A percentile compares a stretch with the other conserved stretches of the same genome.
These are phyloP conservation scores for Hydropsyche tenuis DNA, from an alignment of 1,140 invertebrate species.

Conservation along the genomic window DNA sequence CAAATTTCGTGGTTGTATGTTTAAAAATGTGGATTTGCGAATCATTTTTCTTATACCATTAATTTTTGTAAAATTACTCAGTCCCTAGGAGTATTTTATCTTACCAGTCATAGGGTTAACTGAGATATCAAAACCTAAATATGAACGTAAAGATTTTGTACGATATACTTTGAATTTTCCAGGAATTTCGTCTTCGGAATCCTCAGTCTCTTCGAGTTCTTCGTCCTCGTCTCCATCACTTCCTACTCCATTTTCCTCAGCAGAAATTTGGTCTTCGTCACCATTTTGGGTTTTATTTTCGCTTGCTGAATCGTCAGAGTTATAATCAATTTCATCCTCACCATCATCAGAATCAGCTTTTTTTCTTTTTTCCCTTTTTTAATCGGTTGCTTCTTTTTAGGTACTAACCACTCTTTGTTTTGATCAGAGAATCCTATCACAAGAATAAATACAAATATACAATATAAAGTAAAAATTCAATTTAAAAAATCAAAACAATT, in stretches of 20 bases:
- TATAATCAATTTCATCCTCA: slow-evolving; percentile 45
- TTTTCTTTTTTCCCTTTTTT: slow-evolving; percentile 45
- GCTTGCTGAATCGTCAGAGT: slow-evolving; percentile 48
- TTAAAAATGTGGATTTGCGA: too few relatives aligned
- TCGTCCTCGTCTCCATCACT: slow-evolving; percentile 50
- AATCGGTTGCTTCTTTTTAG: slow-evolving; percentile 59
- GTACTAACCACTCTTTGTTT: slow-evolving; percentile 73
- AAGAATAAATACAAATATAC: neutral
- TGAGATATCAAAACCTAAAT: too few relatives aligned
- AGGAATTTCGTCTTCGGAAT: slow-evolving; percentile 25
- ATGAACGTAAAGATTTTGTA: too few relatives aligned
- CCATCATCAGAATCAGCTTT: slow-evolving; percentile 47
- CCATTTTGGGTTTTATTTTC: slow-evolving; percentile 51
- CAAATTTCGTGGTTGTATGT: too few relatives aligned
- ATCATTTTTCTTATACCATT: too few relatives aligned
- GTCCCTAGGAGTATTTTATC: too few relatives aligned
- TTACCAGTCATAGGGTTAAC: too few relatives aligned
- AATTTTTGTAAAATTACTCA: too few relatives aligned
- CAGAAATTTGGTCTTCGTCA: slow-evolving; percentile 51
- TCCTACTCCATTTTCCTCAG: slow-evolving; percentile 50
- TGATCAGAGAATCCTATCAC: slow-evolving; percentile 70
- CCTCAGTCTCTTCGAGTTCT: slow-evolving; percentile 44
- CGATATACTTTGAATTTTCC: neutral
- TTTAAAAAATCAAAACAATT: slow-evolving; percentile 11
- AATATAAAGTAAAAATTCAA: neutral